Conservation (phyloP, 2,888 invertebrate species). For the Mesorhabditis spiculigera region DNA sequence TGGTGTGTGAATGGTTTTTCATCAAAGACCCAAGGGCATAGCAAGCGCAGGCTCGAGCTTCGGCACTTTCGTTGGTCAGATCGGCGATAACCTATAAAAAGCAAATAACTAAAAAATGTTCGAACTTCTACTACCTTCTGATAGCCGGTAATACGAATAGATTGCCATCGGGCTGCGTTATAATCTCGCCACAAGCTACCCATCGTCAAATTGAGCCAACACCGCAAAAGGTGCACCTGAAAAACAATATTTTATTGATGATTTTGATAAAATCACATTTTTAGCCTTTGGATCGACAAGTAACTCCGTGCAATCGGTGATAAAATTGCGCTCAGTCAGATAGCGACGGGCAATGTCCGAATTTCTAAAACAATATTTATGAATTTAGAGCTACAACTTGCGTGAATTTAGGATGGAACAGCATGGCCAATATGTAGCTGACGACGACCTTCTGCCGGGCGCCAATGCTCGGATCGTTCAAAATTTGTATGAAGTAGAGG, state of each 20-base stretch:
- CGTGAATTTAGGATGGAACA: conserved; percentile 76
- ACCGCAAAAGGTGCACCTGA: conserved; percentile 60
- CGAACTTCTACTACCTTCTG: conserved; percentile 74
- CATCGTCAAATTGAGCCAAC: conserved; percentile 86
- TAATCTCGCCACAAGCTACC: conserved; percentile 85
- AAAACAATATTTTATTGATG: too few species aligned
- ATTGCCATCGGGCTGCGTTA: conserved; percentile 80
- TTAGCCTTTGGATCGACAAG: conserved; percentile 67
- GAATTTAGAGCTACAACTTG: conserved; percentile 19
- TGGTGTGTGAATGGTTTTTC: conserved; percentile 47
- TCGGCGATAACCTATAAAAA: conserved; percentile 38
- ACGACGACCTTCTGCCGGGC: conserved; percentile 85
- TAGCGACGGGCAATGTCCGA: conserved; percentile 68
- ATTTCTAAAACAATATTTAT: conserved; percentile 23
- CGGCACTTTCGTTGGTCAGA: conserved; percentile 74
- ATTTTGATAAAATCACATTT: conserved; percentile 8
- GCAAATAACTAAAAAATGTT: background rate
- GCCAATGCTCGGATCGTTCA: conserved; percentile 80
- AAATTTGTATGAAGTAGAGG: conserved; percentile 74
- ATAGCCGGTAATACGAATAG: conserved; percentile 90
- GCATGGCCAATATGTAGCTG: conserved; percentile 87
- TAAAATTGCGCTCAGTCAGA: conserved; percentile 75
- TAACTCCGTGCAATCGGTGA: conserved; percentile 87
- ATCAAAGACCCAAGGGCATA: conserved; percentile 76
- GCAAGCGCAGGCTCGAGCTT: conserved; percentile 87